Percentiles rank a stretch among this genome's conserved stretches.
Conservation (phyloP, 2,888 invertebrate genomes). For the Leucoma salicis region DNA sequence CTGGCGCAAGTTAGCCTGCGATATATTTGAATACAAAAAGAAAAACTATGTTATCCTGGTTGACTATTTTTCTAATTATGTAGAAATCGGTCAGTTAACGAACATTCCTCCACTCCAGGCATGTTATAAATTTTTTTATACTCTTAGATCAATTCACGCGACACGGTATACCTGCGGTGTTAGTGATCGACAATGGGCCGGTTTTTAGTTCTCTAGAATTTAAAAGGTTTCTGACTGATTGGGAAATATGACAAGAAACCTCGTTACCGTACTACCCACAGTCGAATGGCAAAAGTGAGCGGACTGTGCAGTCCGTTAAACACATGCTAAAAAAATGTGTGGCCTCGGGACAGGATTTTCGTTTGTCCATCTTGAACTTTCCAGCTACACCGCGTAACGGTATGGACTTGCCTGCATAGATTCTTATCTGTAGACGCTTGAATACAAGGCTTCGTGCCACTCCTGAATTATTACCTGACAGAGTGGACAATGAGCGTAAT, state of each 20-base stretch:
- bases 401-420: too few species aligned
- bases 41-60: slow-evolving; percentile 18
- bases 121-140: slow-evolving; percentile 7
- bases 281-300: too few species aligned
- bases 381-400: too few species aligned
- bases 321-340: too few species aligned
- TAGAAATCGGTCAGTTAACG: slow-evolving; percentile 8
- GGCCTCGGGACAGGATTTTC: too few species aligned
- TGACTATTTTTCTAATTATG: slow-evolving; percentile 22
- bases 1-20: not conserved
- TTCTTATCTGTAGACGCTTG: too few species aligned
- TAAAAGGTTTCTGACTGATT: slow-evolving; percentile 1
- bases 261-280: slow-evolving; percentile 7
- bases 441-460: too few species aligned
- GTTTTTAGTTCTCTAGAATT: slow-evolving; percentile 3
- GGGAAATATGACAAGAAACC: slow-evolving; percentile 12
- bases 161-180: slow-evolving; percentile 1
- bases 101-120: slow-evolving; percentile 6
- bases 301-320: too few species aligned
- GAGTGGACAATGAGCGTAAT: too few species aligned
- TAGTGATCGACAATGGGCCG: slow-evolving; percentile 21
- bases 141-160: not conserved
- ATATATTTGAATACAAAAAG: slow-evolving; percentile 17
- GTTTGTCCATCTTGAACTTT: too few species aligned
- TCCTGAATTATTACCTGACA: too few species aligned